Conservation (phyloP, 2,888 invertebrate genomes). For the Epirrita christyi region DNA sequence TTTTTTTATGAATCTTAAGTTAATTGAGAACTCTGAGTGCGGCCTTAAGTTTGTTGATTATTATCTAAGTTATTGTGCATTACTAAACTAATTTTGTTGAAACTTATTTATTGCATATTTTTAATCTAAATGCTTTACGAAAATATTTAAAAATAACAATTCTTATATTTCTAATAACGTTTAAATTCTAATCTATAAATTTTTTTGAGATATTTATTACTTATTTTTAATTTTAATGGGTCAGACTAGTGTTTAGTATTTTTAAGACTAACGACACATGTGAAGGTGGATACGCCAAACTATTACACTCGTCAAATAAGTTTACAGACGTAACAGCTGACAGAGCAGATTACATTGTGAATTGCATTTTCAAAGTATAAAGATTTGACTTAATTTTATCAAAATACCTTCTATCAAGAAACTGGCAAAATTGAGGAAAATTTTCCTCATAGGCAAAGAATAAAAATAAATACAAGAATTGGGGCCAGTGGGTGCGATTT, state of each 20-base stretch:
- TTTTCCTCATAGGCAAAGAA: no score
- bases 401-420: no score
- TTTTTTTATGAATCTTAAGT: no score
- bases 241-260: constrained; percentile 15
- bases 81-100: background rate
- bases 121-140: constrained; percentile 17
- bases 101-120: background rate
- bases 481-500: no score
- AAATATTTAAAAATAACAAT: background rate
- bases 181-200: constrained; percentile 31
- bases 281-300: background rate
- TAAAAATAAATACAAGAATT: no score
- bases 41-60: constrained; percentile 9
- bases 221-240: constrained; percentile 31
- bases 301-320: background rate
- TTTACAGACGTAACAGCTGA: no score
- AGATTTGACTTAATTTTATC: no score
- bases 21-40: background rate
- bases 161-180: background rate
- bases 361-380: no score
- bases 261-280: constrained; percentile 9
- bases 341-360: no score
- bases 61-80: constrained; percentile 15
- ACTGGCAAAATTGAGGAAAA: no score
- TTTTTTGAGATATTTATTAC: constrained; percentile 39